phyloP scores from a whole-genome alignment of 2,888 invertebrate genomes.

The Ischnura elegans region DNA sequence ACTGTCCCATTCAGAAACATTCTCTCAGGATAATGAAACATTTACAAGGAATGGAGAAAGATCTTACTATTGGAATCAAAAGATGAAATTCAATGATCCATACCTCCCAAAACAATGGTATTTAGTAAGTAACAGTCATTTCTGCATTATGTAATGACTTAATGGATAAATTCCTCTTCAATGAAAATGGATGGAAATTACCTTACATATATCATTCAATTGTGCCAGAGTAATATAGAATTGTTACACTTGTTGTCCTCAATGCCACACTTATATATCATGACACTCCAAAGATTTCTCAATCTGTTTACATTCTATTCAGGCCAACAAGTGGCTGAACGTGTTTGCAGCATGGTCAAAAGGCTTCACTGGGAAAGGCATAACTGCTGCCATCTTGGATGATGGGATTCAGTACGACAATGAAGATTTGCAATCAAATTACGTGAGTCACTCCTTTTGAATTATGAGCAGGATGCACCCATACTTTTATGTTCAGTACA shows the following conservation, averaged over 20 bases:
- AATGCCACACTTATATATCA: background rate
- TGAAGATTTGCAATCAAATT: constrained; percentile 72
- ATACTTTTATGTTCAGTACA: background rate
- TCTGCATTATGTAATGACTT: no score
- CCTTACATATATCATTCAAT: no score
- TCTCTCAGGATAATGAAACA: no score
- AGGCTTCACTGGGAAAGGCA: constrained; percentile 76
- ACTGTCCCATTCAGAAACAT: no score
- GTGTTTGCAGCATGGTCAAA: constrained; percentile 76
- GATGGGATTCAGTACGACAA: constrained; percentile 74
- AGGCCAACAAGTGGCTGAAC: constrained; percentile 73
- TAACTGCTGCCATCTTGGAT: constrained; percentile 76
- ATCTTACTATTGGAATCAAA: background rate
- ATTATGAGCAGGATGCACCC: no score
- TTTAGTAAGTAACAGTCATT: background rate
- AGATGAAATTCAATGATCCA: constrained; percentile 48
- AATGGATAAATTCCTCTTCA: no score
- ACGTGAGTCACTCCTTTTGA: constrained; percentile 70
- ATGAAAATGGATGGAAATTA: no score
- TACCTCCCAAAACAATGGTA: constrained; percentile 58
- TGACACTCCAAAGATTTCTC: no score
- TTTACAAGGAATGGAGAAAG: background rate
- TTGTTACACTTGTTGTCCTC: background rate
- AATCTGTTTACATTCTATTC: background rate
- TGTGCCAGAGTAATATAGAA: background rate